Conservation (phyloP, 2,797 vertebrate species). For the Percopsis omiscomaycus region DNA sequence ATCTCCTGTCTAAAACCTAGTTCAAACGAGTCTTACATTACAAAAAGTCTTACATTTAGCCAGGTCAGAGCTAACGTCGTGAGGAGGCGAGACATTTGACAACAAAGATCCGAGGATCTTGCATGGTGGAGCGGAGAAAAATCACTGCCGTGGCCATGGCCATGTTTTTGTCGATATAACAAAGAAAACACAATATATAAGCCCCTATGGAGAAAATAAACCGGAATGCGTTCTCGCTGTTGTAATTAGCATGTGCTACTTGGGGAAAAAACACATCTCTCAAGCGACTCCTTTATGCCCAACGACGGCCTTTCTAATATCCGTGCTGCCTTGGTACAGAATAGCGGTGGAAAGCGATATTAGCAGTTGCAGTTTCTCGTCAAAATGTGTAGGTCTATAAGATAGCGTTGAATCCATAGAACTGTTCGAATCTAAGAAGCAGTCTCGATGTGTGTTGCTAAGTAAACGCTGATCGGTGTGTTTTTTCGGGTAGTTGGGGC, state of each 20-base stretch:
- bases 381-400: too few relatives aligned
- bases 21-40: too few relatives aligned
- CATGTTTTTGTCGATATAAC: neutral
- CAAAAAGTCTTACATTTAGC: slow-evolving; percentile 64
- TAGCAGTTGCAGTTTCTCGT: neutral
- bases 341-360: neutral
- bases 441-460: neutral
- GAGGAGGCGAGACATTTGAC: slow-evolving; percentile 50
- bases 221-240: neutral
- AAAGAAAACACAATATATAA: neutral
- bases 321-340: neutral
- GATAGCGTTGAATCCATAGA: too few relatives aligned
- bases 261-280: slow-evolving; percentile 1
- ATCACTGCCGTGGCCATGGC: slow-evolving; percentile 15
- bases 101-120: slow-evolving; percentile 36
- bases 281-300: slow-evolving; percentile 10
- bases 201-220: neutral
- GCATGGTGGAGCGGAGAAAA: slow-evolving; percentile 42
- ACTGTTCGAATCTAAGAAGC: neutral
- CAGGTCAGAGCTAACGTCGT: slow-evolving; percentile 53
- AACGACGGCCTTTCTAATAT: slow-evolving; percentile 18
- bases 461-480: slow-evolving; percentile 11
- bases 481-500: slow-evolving; percentile 41
- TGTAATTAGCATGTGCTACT: neutral
- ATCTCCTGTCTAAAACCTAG: too few relatives aligned